Evolutionary conservation across 2,797 vertebrate genomes (phyloP), one percentile per base, ranked within the genome.

Genomic region (Neosilurus mollespiculum): DNA sequence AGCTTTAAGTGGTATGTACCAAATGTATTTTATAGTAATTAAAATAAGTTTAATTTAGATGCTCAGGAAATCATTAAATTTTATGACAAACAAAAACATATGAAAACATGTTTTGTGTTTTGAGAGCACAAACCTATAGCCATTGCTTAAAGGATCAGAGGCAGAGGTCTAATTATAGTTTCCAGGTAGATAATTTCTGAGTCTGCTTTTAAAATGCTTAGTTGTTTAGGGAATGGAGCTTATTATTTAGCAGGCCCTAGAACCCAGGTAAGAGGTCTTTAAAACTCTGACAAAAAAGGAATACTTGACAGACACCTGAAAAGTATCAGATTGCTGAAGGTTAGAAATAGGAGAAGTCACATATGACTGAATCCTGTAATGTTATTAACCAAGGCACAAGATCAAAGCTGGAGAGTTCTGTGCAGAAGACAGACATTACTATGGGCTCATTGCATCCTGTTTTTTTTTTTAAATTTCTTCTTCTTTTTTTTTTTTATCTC

Each of bases 341-440:
- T 62, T 59, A 84, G 88, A 90, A 91, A 92, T 85, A 82, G 34
- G 80, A 92, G 87, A 87, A 81, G 89, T 88, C 89, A 89, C 87
- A 89, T 89, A 70, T 84, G 88, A 88, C 83, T 88, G 91, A 89
- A 80, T 83, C 80, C 72, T 70, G 82, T 90, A 90, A 91, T 89
- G 87, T 83, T 81, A 89, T 87, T 80, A 88, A 83, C 73, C 81
- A 73, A 86, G 88, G 67, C 76, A 84, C 83, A 83, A 89, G 85
- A 90, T 93, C 91, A 92, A 91, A 91, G 92, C 83, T 61, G 80
- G 73, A 85, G 86, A 84, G 78, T 81, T 87, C 75, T 26, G 73
- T 81, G 76, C 59, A 37, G 53, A 51, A 75, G 61, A 78, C 43
- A 85, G 82, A 83, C 85, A 67, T 86, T 88, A 80, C 72, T 73